Base-by-base conservation (phyloP, 1,140 invertebrate species). In the Brachionus koreanus region DNA sequence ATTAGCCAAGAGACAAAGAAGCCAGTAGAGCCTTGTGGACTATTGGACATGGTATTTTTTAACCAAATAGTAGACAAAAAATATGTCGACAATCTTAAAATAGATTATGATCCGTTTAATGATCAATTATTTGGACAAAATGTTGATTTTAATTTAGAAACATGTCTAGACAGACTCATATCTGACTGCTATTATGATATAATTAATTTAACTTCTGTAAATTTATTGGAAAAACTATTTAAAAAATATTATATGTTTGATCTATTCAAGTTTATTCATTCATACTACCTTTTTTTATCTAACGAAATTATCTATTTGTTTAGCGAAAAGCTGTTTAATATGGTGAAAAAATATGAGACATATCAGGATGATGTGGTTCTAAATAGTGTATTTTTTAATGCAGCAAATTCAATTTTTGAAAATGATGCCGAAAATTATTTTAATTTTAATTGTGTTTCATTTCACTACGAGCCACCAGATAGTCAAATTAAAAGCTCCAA, bases 351-450 rank as follows among this genome's bases (percentile, higher is more conserved):
- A 5, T 79, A 61, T 65, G 46, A 79, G 57, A 79, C 46, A 2
- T 79, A 79, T 65, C 76, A 79, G 33, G 76, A 79, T 42, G 76
- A 79, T 79, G 25, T 61, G 49, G 23, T 79, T 19, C 33, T 79
- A 0, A 79, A 79, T 33, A 65, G 19, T 37, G n/a, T 79, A 6
- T 79, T 79, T 61, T 79, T 61, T 23, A 79, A 79, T 16, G 33
- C 76, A 33, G 46, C 61, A 37, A 57, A 79, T 43, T 79, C 76
- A 4, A n/a, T 79, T 3, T 79, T 61, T 61, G 23, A 79, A 79
- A 79, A 61, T 43, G 37, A 65, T 43, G 76, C 29, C 7, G 65
- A 69, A 19, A 69, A 69, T 69, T 69, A 69, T 19, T 79, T 65
- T 61, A 79, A 57, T 79, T 57, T 61, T 61, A 61, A 65, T n/a